These are phyloP conservation scores for Macrosiphum euphorbiae DNA, from an alignment of 2,888 invertebrate genomes.

Conservation along the genomic window DNA sequence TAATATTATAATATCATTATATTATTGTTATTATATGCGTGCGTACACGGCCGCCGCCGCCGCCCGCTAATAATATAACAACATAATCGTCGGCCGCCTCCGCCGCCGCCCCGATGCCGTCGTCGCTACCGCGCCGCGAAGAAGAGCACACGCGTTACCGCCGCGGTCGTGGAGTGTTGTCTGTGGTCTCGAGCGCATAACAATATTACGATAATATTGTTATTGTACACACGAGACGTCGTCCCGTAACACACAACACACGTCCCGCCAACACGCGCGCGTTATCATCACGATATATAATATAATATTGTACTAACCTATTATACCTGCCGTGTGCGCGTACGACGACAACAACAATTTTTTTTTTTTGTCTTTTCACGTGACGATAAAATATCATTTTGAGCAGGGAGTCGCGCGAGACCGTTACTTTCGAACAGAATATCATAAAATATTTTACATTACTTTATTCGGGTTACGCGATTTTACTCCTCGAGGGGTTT, in stretches of 20 bases:
- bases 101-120: background rate
- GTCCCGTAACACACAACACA: background rate
- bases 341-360: background rate
- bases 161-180: conserved; percentile 54
- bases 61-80: conserved; percentile 13
- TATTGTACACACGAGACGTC: background rate
- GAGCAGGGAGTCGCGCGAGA: background rate
- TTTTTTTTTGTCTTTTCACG: background rate
- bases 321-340: background rate
- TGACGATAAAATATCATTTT: background rate
- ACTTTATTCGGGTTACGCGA: background rate
- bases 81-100: background rate
- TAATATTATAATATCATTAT: background rate
- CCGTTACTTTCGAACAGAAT: background rate
- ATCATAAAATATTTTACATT: too few species aligned
- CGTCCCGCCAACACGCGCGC: background rate
- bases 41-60: background rate
- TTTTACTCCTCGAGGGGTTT: background rate
- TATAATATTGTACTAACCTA: background rate
- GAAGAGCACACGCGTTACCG: conserved; percentile 61
- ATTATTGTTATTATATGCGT: background rate
- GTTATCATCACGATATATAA: background rate
- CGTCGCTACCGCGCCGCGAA: conserved; percentile 3
- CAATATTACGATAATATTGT: background rate
- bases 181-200: conserved; percentile 39